Percentiles rank a stretch among this genome's conserved stretches.
These are phyloP conservation scores for Lasioglossum vierecki DNA, from an alignment of 2,888 invertebrate genomes.

Conservation along the genomic window DNA sequence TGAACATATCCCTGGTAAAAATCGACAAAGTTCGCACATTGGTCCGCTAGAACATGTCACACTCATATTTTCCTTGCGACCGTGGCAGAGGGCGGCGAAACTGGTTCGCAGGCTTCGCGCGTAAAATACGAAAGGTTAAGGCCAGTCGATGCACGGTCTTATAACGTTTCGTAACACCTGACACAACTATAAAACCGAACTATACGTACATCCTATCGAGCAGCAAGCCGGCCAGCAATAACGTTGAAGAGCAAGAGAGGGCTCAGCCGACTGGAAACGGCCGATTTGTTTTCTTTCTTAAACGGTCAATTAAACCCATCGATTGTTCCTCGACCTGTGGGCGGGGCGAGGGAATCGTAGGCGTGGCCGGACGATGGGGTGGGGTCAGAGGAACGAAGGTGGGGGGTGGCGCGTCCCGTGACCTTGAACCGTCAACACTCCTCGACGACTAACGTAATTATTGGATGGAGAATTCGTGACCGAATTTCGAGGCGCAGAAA, in stretches of 20 bases:
- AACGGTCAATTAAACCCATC: slow-evolving; percentile 7
- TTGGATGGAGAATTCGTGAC: slow-evolving; percentile 6
- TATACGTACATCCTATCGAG: neutral
- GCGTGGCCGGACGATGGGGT: neutral
- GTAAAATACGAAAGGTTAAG: slow-evolving; percentile 63
- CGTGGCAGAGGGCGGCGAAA: slow-evolving; percentile 39
- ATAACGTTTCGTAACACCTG: slow-evolving; percentile 28
- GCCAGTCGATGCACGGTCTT: slow-evolving; percentile 31
- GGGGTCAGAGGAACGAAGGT: neutral
- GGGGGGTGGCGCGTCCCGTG: neutral
- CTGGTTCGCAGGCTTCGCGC: slow-evolving; percentile 43
- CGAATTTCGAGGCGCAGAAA: slow-evolving; percentile 5
- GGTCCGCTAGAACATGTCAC: neutral
- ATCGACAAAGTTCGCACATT: neutral
- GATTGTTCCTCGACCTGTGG: neutral
- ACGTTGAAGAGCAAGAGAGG: neutral
- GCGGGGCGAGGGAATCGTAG: neutral
- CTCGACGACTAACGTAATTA: neutral
- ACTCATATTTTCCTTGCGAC: neutral
- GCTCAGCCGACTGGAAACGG: neutral
- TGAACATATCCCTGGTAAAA: neutral
- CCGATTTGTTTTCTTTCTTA: neutral
- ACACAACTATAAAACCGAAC: slow-evolving; percentile 9
- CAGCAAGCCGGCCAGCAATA: neutral
- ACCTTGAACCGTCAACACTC: slow-evolving; percentile 9